A percentile compares a stretch with the other conserved stretches of the same genome.
phyloP scores from a whole-genome alignment of 2,797 vertebrate species.

The Taeniopygia guttata region DNA sequence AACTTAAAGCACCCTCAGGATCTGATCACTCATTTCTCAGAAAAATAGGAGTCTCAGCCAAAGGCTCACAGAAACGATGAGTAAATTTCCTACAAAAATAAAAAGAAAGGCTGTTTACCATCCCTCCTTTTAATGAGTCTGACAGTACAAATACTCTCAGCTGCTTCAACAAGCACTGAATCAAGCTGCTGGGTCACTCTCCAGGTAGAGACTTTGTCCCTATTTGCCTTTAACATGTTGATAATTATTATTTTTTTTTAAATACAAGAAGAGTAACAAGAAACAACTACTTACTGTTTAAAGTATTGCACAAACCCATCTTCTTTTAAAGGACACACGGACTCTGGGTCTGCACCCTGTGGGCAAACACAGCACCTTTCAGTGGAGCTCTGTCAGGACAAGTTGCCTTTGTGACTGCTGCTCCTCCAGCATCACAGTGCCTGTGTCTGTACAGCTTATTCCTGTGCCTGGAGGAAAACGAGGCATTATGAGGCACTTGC shows the following conservation, averaged over 20 bases:
- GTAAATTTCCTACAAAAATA: constrained; percentile 1
- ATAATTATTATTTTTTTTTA: neutral
- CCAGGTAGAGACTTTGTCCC: neutral
- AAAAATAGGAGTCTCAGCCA: neutral
- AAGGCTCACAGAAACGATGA: neutral
- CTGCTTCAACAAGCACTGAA: neutral
- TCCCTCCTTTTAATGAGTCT: neutral
- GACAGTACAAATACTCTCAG: neutral
- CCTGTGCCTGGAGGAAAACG: neutral
- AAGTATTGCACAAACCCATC: neutral
- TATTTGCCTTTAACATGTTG: neutral
- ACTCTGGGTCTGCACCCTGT: neutral
- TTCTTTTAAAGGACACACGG: neutral
- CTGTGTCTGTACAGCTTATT: neutral
- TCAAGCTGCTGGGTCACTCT: neutral
- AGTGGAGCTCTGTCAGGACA: neutral
- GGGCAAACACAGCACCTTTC: neutral
- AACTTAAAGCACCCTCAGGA: neutral
- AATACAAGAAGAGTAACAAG: neutral
- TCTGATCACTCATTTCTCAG: neutral
- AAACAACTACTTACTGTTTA: neutral
- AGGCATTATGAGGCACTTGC: neutral
- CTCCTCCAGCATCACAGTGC: neutral
- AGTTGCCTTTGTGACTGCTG: neutral
- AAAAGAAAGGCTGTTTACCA: neutral